Evolutionary conservation across 2,797 vertebrate species (phyloP).

Genomic region (Sparidentex hasta): DNA sequence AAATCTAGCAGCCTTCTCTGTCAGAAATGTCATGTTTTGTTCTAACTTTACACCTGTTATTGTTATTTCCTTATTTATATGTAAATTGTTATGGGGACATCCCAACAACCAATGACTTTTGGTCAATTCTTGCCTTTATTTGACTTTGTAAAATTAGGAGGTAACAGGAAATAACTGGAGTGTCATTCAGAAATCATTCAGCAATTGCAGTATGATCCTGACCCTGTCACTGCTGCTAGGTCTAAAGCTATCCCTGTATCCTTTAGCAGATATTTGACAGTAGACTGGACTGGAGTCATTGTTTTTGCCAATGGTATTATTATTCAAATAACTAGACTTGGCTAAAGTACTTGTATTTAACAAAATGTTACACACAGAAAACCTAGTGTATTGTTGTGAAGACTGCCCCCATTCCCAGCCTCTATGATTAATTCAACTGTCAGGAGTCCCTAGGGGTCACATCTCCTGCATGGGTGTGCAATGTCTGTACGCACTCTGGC

Average conservation of each 20-base stretch:
- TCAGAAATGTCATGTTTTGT: too few species aligned
- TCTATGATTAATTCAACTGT: slow-evolving; percentile 80
- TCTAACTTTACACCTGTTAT: too few species aligned
- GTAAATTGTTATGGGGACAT: too few species aligned
- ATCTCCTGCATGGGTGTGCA: slow-evolving; percentile 85
- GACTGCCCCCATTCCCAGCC: slow-evolving; percentile 12
- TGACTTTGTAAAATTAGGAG: too few species aligned
- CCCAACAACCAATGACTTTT: too few species aligned
- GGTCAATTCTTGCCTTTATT: too few species aligned
- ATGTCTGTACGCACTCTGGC: slow-evolving; percentile 76
- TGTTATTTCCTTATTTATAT: too few species aligned
- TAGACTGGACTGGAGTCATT: background rate
- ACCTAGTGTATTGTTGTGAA: slow-evolving; percentile 24
- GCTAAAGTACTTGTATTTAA: background rate
- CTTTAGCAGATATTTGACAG: background rate
- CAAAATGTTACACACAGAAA: slow-evolving; percentile 26
- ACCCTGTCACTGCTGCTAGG: background rate
- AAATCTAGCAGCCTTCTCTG: too few species aligned
- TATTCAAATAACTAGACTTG: background rate
- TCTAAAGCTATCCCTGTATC: background rate
- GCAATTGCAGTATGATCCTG: background rate
- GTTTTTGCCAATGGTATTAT: background rate
- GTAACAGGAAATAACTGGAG: too few species aligned
- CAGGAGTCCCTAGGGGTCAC: slow-evolving; percentile 68
- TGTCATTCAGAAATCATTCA: background rate